Evolutionary conservation across 2,888 invertebrate genomes (phyloP), one percentile per base, ranked within the genome.

Genomic region (Antheraea assamensis): DNA sequence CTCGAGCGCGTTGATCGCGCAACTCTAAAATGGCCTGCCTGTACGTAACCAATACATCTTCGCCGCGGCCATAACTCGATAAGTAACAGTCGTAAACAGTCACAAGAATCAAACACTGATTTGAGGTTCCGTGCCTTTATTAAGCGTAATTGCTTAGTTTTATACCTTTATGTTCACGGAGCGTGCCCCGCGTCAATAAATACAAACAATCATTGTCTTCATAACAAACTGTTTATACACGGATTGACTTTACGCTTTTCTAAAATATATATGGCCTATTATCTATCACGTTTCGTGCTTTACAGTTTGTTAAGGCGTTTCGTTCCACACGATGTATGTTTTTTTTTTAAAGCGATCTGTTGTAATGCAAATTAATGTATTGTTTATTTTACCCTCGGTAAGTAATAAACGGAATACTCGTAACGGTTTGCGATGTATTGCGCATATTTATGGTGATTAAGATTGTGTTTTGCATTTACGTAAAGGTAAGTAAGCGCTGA

Each of bases 121-220:
- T 80, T 76, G 76, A 78, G 68, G 68, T 35, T 42, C 31, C 73
- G 27, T 73, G 68, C 66, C n/a, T 72, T 75, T 75, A 73, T 70
- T 75, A 75, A 73, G 58, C 68, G 58, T 75, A 75, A 75, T 75
- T 72, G 75, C 73, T 72, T 66, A 55, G 27, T 64, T 61, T 61
- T 58, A 35, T 68, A 42, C 75, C 70, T 76, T 77, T 79, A 79
- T 79, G 79, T 77, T 74, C 72, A 72, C 75, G 77, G 72, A 80
- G 78, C 82, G 80, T 81, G 82, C 79, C 74, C 77, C 74, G 52
- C 74, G 75, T 81, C 78, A 79, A 81, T 83, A 83, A 85, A 77
- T 77, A 78, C 76, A 76, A 73, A 78, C 78, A 76, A 80, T 83
- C 75, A 82, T 78, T 78, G 76, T 81, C 71, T 72, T 76, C 74